Percentiles rank a stretch among this genome's conserved stretches.
These are phyloP conservation scores for Digitonthophagus gazella DNA, from an alignment of 2,888 invertebrate genomes.

Conservation along the genomic window DNA sequence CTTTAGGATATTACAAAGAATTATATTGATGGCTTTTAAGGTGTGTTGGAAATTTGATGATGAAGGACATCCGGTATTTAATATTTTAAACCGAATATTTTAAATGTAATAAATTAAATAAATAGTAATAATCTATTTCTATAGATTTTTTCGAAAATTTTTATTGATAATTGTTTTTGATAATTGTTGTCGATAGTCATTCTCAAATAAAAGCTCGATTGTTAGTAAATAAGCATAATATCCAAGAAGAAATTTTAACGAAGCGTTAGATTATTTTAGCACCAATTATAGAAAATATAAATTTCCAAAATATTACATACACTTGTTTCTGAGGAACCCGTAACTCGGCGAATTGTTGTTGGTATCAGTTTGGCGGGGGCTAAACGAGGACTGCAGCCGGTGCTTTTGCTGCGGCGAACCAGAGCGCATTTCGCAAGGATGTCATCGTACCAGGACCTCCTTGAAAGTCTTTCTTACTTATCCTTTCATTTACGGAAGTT, in stretches of 20 bases:
- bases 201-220: too few relatives aligned
- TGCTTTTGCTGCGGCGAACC: conserved; percentile 46
- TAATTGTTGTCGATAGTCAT: too few relatives aligned
- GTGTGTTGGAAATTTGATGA: too few relatives aligned
- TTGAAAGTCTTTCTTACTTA: background rate
- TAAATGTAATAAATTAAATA: too few relatives aligned
- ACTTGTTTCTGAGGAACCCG: conserved; percentile 45
- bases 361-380: conserved; percentile 41
- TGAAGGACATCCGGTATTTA: too few relatives aligned
- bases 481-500: conserved; percentile 19
- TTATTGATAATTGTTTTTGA: too few relatives aligned
- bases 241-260: conserved; percentile 9
- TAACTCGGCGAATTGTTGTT: conserved; percentile 47
- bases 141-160: too few relatives aligned
- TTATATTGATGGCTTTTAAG: too few relatives aligned
- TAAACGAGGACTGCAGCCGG: conserved; percentile 36
- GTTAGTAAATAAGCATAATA: background rate
- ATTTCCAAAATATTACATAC: conserved; percentile 41
- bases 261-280: conserved; percentile 31
- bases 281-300: conserved; percentile 29
- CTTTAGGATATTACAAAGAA: too few relatives aligned
- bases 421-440: conserved; percentile 48
- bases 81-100: too few relatives aligned
- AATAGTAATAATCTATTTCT: too few relatives aligned
- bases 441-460: conserved; percentile 35